Percentiles rank a stretch among this genome's conserved stretches.
Conservation (phyloP, 2,888 invertebrate species). For the Sepiola atlantica region DNA sequence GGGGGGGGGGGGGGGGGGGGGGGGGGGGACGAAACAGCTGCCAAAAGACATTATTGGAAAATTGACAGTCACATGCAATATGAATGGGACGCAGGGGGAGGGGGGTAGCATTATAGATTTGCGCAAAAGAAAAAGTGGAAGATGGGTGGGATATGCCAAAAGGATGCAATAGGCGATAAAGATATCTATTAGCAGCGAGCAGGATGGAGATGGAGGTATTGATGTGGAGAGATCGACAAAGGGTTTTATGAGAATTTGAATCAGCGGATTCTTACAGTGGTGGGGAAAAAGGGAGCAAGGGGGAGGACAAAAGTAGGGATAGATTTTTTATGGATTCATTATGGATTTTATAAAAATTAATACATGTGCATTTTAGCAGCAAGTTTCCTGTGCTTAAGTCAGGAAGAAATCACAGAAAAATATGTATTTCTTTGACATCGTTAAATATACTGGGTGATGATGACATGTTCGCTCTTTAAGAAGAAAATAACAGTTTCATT, state of each 20-base stretch:
- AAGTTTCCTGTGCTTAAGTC: no score
- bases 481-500: no score
- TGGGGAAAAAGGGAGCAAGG: background rate
- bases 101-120: background rate
- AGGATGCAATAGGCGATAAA: background rate
- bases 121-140: background rate
- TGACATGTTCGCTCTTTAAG: no score
- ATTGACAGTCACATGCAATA: background rate
- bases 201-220: background rate
- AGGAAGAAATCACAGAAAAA: no score
- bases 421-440: no score
- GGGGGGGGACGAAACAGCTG: background rate
- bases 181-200: background rate
- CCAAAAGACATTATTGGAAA: constrained; percentile 19
- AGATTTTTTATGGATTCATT: background rate
- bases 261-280: background rate
- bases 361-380: no score
- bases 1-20: no score
- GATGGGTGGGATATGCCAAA: background rate
- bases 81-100: background rate
- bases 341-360: background rate
- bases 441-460: no score
- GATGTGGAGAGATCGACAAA: background rate
- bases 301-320: background rate
- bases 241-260: background rate